Evolutionary conservation across 2,797 vertebrate genomes (phyloP).

Genomic region (Eospalax fontanierii): DNA sequence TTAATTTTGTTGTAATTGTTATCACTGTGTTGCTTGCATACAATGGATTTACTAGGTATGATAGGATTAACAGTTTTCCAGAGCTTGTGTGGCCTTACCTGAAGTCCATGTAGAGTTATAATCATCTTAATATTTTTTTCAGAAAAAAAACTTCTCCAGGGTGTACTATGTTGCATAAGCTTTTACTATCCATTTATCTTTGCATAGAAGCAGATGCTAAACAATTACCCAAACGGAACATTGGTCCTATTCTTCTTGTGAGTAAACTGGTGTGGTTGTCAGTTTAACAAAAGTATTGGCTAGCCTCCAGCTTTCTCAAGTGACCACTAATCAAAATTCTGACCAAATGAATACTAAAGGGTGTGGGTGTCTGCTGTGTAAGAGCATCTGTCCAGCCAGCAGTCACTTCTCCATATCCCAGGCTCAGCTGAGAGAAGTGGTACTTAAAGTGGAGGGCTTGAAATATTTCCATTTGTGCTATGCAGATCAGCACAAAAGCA

Average conservation of each 20-base stretch:
- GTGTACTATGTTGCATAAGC: neutral
- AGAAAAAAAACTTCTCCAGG: neutral
- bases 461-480: neutral
- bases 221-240: neutral
- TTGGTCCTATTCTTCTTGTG: neutral
- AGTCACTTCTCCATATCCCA: neutral
- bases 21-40: neutral
- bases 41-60: neutral
- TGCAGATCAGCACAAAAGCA: neutral
- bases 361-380: neutral
- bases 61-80: neutral
- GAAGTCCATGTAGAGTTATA: neutral
- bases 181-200: neutral
- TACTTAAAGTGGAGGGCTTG: neutral
- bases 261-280: neutral
- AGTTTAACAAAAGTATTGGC: neutral
- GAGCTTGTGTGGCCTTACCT: neutral
- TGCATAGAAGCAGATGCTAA: neutral
- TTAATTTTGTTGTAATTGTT: neutral
- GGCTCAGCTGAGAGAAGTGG: neutral
- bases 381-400: neutral
- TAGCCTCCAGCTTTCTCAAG: neutral
- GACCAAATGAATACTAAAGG: neutral
- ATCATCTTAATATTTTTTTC: neutral
- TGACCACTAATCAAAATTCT: neutral